A percentile compares a stretch with the other conserved stretches of the same genome.
Conservation (phyloP, 2,113 vertebrate species). For the Rhegmatorhina hoffmannsi region DNA sequence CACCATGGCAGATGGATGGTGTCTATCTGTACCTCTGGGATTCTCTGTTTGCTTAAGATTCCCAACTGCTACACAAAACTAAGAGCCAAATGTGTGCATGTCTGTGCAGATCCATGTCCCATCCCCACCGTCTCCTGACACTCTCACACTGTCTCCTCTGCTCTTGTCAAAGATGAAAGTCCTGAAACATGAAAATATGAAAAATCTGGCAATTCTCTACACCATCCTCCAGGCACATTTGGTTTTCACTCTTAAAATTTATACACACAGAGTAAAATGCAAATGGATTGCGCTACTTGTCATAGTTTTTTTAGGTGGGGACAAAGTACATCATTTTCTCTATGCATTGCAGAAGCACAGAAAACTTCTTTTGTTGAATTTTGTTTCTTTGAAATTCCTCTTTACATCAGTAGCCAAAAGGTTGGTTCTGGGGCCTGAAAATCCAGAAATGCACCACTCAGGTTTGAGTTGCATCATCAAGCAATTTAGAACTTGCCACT, state of each 20-base stretch:
- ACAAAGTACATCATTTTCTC: neutral
- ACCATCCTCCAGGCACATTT: rapidly evolving
- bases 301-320: neutral
- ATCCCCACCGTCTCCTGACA: neutral
- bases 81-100: neutral
- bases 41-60: neutral
- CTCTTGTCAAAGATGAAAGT: neutral
- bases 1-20: neutral
- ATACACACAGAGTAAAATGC: neutral
- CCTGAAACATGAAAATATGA: neutral
- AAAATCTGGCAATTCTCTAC: neutral
- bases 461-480: neutral
- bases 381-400: neutral
- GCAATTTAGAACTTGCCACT: neutral
- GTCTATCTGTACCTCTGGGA: neutral
- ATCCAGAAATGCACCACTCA: neutral
- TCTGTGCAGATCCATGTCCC: neutral
- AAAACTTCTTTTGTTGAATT: neutral
- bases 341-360: neutral
- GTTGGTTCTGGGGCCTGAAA: neutral
- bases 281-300: neutral
- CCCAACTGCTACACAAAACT: neutral
- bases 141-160: neutral
- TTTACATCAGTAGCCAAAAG: neutral
- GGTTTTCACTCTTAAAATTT: neutral